These are phyloP conservation scores for Oryzias curvinotus DNA, from an alignment of 2,113 vertebrate species.

Conservation along the genomic window DNA sequence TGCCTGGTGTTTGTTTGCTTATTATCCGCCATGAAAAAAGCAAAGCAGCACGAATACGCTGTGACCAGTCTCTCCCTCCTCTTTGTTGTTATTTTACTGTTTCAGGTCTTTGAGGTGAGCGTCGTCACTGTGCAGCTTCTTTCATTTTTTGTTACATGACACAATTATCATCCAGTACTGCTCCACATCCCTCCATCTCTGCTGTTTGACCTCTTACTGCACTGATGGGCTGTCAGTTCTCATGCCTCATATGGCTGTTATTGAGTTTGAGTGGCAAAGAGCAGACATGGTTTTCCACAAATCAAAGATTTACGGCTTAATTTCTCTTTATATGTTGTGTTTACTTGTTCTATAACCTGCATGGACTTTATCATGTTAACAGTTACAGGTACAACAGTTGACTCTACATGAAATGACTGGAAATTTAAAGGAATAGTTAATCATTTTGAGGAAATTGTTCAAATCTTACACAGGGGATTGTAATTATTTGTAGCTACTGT, in stretches of 20 bases:
- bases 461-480: neutral
- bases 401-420: neutral
- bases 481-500: neutral
- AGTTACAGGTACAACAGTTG: constrained; percentile 7
- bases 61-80: constrained; percentile 49
- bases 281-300: constrained; percentile 30
- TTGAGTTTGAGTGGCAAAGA: constrained; percentile 30
- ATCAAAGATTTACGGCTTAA: neutral
- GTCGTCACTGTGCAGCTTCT: constrained; percentile 21
- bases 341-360: neutral
- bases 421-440: constrained; percentile 24
- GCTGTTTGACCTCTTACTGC: constrained; percentile 35
- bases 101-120: constrained; percentile 63
- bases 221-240: constrained; percentile 23
- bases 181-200: constrained; percentile 32
- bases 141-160: constrained; percentile 27
- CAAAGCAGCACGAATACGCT: constrained; percentile 19
- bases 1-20: constrained; percentile 11
- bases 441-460: constrained; percentile 7
- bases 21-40: constrained; percentile 12
- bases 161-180: constrained; percentile 27
- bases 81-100: constrained; percentile 47
- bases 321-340: constrained; percentile 3
- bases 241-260: neutral
- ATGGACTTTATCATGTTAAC: constrained; percentile 4